These are phyloP conservation scores for Nephotettix cincticeps DNA, from an alignment of 1,140 invertebrate genomes.

Conservation along the genomic window DNA sequence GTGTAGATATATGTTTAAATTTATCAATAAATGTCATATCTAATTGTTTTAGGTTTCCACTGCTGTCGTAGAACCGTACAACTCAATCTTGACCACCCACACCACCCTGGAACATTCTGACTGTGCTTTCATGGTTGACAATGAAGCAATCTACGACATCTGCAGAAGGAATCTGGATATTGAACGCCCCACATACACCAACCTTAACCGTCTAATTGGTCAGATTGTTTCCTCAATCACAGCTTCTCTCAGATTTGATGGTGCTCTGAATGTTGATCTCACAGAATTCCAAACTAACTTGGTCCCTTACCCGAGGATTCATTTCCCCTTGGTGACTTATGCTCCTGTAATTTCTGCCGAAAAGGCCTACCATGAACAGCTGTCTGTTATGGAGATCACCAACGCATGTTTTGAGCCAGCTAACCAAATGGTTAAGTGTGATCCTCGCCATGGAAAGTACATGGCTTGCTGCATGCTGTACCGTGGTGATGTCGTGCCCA, in stretches of 20 bases:
- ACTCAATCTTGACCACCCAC: constrained; percentile 61
- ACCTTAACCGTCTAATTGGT: constrained; percentile 78
- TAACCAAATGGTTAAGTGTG: constrained; percentile 82
- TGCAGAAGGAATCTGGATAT: constrained; percentile 87
- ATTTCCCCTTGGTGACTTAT: constrained; percentile 67
- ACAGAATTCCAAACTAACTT: constrained; percentile 87
- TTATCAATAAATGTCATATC: constrained; percentile 10
- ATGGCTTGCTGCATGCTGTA: constrained; percentile 78
- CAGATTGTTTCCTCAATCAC: constrained; percentile 85
- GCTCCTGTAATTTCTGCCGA: constrained; percentile 64
- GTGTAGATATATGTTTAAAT: background rate
- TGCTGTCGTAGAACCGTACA: constrained; percentile 71
- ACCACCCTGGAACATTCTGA: constrained; percentile 65
- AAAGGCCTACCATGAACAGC: constrained; percentile 62
- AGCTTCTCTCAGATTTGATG: constrained; percentile 84
- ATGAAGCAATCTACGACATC: constrained; percentile 91
- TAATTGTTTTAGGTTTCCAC: constrained; percentile 51
- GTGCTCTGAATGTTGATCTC: constrained; percentile 84
- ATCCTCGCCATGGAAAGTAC: constrained; percentile 75
- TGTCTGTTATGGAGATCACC: constrained; percentile 64
- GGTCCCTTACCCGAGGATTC: constrained; percentile 82
- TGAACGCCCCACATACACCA: constrained; percentile 80
- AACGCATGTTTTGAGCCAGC: constrained; percentile 68
- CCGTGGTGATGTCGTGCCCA: constrained; percentile 67
- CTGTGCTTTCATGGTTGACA: constrained; percentile 76